A percentile compares a stretch with the other conserved stretches of the same genome.
These are phyloP conservation scores for Strigamia transsilvanica DNA, from an alignment of 2,888 invertebrate species.

Conservation along the genomic window DNA sequence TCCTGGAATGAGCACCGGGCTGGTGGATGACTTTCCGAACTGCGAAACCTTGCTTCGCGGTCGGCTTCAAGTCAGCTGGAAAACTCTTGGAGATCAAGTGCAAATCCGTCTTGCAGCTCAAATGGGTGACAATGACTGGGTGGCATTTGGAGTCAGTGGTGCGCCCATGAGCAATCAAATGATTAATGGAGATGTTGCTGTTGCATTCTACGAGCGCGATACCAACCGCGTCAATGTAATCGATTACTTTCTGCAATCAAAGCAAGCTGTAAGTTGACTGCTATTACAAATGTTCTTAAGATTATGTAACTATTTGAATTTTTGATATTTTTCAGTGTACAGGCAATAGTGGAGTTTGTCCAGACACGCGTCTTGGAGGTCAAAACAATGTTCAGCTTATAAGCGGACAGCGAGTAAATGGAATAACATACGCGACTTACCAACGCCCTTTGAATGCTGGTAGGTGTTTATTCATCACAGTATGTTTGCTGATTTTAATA, in stretches of 20 bases:
- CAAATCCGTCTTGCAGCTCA: constrained; percentile 78
- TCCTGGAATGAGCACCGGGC: neutral
- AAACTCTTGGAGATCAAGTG: constrained; percentile 76
- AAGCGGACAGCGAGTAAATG: constrained; percentile 51
- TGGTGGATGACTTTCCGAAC: constrained; percentile 69
- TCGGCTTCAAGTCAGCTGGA: constrained; percentile 87
- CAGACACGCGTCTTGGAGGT: constrained; percentile 55
- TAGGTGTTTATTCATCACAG: neutral
- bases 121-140: constrained; percentile 77
- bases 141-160: constrained; percentile 87
- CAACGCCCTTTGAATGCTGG: constrained; percentile 54
- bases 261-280: constrained; percentile 67
- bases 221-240: constrained; percentile 72
- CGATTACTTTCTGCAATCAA: constrained; percentile 84
- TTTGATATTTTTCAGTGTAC: constrained; percentile 51
- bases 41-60: constrained; percentile 85
- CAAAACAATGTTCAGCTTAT: constrained; percentile 54
- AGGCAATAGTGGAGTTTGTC: constrained; percentile 55
- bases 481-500: no score
- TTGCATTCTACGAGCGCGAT: constrained; percentile 58
- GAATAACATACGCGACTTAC: constrained; percentile 54
- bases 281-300: neutral
- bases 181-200: constrained; percentile 60
- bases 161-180: constrained; percentile 64
- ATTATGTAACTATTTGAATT: no score